A percentile compares a stretch with the other conserved stretches of the same genome.
These are phyloP conservation scores for Columba janthina DNA, from an alignment of 2,113 vertebrate genomes.

Conservation along the genomic window DNA sequence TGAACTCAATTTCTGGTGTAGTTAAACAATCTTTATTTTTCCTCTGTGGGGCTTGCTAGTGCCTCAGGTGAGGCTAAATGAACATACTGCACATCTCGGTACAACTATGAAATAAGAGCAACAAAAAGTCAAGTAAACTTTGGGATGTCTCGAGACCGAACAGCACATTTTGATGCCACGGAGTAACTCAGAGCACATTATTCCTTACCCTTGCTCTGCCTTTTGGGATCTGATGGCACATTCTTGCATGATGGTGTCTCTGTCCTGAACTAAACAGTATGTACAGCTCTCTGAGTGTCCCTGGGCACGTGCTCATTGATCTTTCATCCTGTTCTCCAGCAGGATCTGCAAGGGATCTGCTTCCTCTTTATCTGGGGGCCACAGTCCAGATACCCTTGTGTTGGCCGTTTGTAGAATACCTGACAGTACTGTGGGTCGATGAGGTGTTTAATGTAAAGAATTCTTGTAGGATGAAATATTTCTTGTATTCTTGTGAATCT, in stretches of 20 bases:
- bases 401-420: background rate
- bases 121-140: background rate
- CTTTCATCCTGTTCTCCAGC: background rate
- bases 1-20: background rate
- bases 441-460: background rate
- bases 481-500: background rate
- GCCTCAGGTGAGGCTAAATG: background rate
- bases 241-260: background rate
- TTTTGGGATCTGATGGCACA: fast-evolving
- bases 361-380: background rate
- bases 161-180: background rate
- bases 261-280: background rate
- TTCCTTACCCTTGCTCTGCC: background rate
- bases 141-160: background rate
- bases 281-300: background rate
- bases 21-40: slow-evolving; percentile 22
- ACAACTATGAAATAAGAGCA: background rate
- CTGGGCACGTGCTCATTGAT: background rate
- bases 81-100: background rate
- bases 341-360: background rate
- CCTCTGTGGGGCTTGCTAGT: background rate
- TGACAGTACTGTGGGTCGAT: background rate
- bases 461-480: background rate
- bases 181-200: background rate
- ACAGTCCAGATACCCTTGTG: background rate